These are phyloP conservation scores for Papilio xuthus DNA, from an alignment of 1,140 invertebrate species.

Conservation along the genomic window DNA sequence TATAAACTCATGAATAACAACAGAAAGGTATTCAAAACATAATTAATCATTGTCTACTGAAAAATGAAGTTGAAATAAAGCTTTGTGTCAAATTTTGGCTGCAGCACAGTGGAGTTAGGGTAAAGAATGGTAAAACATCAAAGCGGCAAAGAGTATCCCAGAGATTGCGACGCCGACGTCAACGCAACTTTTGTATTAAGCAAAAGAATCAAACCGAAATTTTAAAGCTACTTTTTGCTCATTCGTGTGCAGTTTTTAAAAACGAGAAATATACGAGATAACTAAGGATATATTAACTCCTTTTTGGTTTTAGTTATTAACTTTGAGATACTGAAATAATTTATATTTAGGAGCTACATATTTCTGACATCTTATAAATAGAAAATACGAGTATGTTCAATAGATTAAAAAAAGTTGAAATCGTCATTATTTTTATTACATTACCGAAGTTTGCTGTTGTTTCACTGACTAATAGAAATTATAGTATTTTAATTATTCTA, in stretches of 20 bases:
- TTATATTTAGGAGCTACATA: no score
- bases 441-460: no score
- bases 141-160: slow-evolving; percentile 17
- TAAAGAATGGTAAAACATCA: slow-evolving; percentile 25
- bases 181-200: slow-evolving; percentile 26
- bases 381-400: no score
- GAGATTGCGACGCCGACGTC: background rate
- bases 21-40: background rate
- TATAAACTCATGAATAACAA: background rate
- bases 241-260: background rate
- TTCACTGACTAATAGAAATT: no score
- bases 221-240: background rate
- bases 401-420: no score
- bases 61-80: background rate
- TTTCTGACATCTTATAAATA: no score
- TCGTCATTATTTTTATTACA: no score
- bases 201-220: slow-evolving; percentile 15
- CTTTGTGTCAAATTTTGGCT: slow-evolving; percentile 30
- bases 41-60: background rate
- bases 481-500: no score
- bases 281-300: no score
- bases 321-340: no score
- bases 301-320: no score
- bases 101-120: background rate
- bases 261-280: no score